These are phyloP conservation scores for Malurus leucopterus DNA, from an alignment of 2,797 vertebrate species.

Conservation along the genomic window DNA sequence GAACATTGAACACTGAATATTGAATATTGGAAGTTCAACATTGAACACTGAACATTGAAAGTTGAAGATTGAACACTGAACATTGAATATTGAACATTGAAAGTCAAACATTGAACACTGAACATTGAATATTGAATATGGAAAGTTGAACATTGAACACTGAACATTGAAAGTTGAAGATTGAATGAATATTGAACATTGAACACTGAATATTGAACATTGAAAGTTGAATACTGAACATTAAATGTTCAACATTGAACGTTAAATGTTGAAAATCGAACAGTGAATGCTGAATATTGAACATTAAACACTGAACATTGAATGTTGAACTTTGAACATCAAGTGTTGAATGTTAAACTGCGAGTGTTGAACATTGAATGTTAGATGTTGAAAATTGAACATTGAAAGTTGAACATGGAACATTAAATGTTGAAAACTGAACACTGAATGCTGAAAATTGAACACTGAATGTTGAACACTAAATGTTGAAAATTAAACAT, in stretches of 20 bases:
- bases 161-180: accelerated
- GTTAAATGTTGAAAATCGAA: no score
- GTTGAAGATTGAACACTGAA: accelerated
- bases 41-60: accelerated
- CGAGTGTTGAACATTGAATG: accelerated
- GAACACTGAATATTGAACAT: accelerated
- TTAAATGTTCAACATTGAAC: accelerated
- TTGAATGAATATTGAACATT: accelerated
- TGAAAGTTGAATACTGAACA: accelerated
- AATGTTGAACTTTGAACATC: accelerated
- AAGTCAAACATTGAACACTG: accelerated
- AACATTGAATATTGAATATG: no score
- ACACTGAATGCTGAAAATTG: accelerated
- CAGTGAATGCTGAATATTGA: background rate
- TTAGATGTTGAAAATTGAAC: accelerated
- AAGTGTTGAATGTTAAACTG: accelerated
- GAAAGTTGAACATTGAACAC: accelerated
- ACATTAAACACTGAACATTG: accelerated
- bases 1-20: accelerated
- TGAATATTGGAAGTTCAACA: accelerated
- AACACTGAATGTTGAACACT: accelerated
- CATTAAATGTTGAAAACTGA: accelerated
- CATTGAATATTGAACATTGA: accelerated
- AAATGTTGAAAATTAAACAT: accelerated
- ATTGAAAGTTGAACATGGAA: accelerated